Base-by-base conservation (phyloP, 2,113 vertebrate species). In the Stegastes partitus region DNA sequence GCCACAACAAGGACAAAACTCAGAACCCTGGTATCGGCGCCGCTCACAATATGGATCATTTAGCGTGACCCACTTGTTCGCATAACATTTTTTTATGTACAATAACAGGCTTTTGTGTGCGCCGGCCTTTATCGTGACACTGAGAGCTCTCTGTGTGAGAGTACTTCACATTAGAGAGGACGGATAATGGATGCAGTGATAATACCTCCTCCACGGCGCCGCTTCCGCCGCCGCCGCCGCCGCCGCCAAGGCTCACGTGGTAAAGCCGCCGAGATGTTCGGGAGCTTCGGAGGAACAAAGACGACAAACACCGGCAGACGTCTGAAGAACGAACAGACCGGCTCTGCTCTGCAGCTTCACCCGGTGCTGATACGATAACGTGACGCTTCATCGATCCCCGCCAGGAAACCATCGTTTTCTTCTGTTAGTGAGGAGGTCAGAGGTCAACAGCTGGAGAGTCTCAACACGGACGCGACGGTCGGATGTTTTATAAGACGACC, bases 331-430 rank as follows among this genome's bases (percentile, higher is more conserved):
- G n/a, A n/a, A n/a, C n/a, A n/a, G n/a, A n/a, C n/a, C n/a, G n/a
- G n/a, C n/a, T n/a, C n/a, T n/a, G n/a, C n/a, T n/a, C n/a, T n/a
- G n/a, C n/a, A n/a, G n/a, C n/a, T n/a, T n/a, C n/a, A n/a, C n/a
- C n/a, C n/a, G n/a, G n/a, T n/a, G 26, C 26, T 88, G 72, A 89
- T 77, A 76, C 66, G 73, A 81, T 86, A 69, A 80, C n/a, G 23
- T 59, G 53, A 83, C 47, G 62, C 57, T 74, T 84, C 0, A 88
- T 76, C 74, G 86, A 85, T 88, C 72, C 26, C 28, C 10, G 4
- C 34, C 14, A 45, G 47, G 18, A 70, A 45, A 81, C 49, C 11
- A n/a, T 18, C 22, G 18, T 66, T 73, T 71, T 67, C 14, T 68
- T 62, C 5, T 22, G 25, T 74, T 80, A 12, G 57, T 58, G 10